These are phyloP conservation scores for Dolichopus griseipennis DNA, from an alignment of 2,888 invertebrate genomes.

Conservation along the genomic window DNA sequence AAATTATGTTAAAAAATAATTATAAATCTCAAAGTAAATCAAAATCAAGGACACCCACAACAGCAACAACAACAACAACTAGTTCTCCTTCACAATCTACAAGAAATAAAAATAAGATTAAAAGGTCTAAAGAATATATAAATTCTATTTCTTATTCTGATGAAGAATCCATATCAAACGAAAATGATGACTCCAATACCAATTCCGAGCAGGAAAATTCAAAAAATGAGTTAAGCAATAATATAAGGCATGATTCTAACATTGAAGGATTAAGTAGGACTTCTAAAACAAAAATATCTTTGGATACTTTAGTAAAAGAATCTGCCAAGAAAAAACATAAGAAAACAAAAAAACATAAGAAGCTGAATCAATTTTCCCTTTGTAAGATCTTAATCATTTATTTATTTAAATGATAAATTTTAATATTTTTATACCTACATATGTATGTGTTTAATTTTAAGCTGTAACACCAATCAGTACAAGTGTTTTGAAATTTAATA, in stretches of 20 bases:
- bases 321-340: not conserved
- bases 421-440: not conserved
- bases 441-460: not conserved
- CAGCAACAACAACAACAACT: not conserved
- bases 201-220: not conserved
- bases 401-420: too few species aligned
- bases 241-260: not conserved
- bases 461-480: not conserved
- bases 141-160: not conserved
- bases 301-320: not conserved
- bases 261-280: not conserved
- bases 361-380: not conserved
- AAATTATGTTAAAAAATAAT: not conserved
- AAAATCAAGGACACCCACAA: not conserved
- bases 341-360: not conserved
- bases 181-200: not conserved
- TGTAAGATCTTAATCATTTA: not conserved
- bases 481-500: conserved; percentile 5
- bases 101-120: not conserved
- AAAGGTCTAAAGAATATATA: not conserved
- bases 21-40: not conserved
- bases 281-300: not conserved
- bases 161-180: not conserved
- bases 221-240: not conserved
- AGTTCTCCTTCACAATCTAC: not conserved